These are phyloP conservation scores for Seriola dumerili DNA, from an alignment of 2,113 vertebrate species.

Conservation along the genomic window DNA sequence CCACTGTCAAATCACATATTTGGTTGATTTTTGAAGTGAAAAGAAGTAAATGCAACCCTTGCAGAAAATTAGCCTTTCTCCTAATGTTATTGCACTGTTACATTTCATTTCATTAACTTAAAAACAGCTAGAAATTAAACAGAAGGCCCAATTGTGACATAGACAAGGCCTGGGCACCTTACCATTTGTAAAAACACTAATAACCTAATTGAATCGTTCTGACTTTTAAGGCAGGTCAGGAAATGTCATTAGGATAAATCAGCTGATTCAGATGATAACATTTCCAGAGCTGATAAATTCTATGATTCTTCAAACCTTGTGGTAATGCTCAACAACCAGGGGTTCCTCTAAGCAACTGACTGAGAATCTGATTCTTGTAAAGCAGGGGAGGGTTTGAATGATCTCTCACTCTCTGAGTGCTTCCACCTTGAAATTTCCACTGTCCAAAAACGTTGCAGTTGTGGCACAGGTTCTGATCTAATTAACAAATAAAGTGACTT, in stretches of 20 bases:
- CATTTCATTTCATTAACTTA: background rate
- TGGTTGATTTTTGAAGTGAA: background rate
- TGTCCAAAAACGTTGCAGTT: no score
- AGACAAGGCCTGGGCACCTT: background rate
- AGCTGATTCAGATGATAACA: no score
- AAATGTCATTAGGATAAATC: no score
- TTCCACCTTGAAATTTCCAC: no score
- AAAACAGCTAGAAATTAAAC: background rate
- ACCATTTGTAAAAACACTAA: background rate
- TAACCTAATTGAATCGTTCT: background rate
- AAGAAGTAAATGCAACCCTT: background rate
- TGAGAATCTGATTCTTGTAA: background rate
- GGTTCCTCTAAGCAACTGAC: background rate
- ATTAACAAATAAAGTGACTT: background rate
- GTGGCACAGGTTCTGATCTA: background rate
- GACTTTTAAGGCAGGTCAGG: background rate
- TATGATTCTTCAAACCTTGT: background rate
- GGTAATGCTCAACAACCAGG: background rate
- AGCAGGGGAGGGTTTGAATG: no score
- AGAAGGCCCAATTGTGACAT: no score
- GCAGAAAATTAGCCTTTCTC: background rate
- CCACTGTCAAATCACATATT: background rate
- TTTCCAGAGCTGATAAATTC: background rate
- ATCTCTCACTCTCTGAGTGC: no score
- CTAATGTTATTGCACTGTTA: background rate